Conservation (phyloP, 2,888 invertebrate genomes). For the Ethmia dodecea region DNA sequence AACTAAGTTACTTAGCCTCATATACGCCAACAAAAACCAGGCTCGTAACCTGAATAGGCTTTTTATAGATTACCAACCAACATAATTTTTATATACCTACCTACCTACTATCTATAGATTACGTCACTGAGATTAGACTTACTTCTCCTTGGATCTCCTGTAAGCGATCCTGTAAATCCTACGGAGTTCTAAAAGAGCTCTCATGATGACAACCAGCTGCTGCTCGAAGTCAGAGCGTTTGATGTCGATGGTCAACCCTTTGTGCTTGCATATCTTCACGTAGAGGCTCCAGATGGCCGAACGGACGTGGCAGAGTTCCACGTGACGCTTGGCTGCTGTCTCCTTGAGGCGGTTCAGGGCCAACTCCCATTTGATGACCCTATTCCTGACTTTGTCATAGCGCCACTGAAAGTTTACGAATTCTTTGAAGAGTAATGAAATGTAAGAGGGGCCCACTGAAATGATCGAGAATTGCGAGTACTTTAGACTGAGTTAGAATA, state of each 20-base stretch:
- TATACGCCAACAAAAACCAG: too few relatives aligned
- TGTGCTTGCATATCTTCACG: constrained; percentile 79
- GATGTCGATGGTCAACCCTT: constrained; percentile 59
- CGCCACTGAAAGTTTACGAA: constrained; percentile 66
- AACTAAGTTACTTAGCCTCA: too few relatives aligned
- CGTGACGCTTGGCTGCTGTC: constrained; percentile 68
- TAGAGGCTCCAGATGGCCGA: constrained; percentile 80
- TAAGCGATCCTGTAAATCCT: constrained; percentile 66
- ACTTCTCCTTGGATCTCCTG: constrained; percentile 58
- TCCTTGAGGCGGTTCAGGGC: constrained; percentile 78
- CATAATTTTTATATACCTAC: too few relatives aligned
- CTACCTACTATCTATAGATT: too few relatives aligned
- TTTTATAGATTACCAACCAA: too few relatives aligned
- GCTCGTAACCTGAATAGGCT: too few relatives aligned
- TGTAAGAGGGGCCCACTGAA: too few relatives aligned
- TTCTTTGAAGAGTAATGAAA: too few relatives aligned
- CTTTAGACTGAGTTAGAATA: too few relatives aligned
- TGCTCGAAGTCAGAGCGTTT: constrained; percentile 74
- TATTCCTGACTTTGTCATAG: constrained; percentile 76
- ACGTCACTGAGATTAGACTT: constrained; percentile 14
- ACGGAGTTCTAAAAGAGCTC: constrained; percentile 75
- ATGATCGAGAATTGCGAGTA: too few relatives aligned
- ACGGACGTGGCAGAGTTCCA: constrained; percentile 76
- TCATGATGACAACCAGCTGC: constrained; percentile 79
- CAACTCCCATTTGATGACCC: constrained; percentile 79